Conservation (phyloP, 2,888 invertebrate genomes). For the Adelognathus sp. region DNA sequence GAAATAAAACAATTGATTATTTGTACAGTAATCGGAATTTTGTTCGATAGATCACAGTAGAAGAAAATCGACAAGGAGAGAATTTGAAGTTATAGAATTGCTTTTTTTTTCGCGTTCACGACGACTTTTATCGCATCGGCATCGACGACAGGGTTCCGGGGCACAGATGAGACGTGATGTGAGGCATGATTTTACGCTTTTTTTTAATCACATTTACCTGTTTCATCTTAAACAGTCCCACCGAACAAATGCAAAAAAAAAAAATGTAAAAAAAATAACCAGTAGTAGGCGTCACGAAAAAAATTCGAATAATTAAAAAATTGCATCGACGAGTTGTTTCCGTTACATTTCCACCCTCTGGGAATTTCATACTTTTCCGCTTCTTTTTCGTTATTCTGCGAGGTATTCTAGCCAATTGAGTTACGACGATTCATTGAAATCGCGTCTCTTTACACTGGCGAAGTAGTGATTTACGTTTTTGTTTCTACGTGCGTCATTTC, state of each 20-base stretch:
- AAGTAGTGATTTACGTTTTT: conserved; percentile 2
- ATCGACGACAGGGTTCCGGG: conserved; percentile 56
- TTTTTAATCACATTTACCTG: conserved; percentile 54
- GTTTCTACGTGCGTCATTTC: background rate
- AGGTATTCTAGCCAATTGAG: conserved; percentile 1
- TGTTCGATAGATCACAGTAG: background rate
- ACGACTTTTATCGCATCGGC: conserved; percentile 56
- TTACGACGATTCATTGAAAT: conserved; percentile 23
- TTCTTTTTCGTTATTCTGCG: background rate
- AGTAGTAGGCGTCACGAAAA: background rate
- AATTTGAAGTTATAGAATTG: background rate
- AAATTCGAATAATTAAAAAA: background rate
- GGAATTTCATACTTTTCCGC: background rate
- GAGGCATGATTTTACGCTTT: conserved; percentile 59
- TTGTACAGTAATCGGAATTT: background rate
- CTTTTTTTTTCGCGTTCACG: background rate
- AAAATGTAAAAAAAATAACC: background rate
- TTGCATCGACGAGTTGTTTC: background rate
- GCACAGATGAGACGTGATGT: conserved; percentile 65
- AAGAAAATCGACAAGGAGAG: background rate
- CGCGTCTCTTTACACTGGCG: background rate
- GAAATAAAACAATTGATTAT: background rate
- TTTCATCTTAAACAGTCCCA: conserved; percentile 15
- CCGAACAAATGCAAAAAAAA: background rate
- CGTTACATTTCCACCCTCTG: background rate